These are phyloP conservation scores for Minunthozetes semirufus DNA, from an alignment of 2,888 invertebrate species.

Conservation along the genomic window DNA sequence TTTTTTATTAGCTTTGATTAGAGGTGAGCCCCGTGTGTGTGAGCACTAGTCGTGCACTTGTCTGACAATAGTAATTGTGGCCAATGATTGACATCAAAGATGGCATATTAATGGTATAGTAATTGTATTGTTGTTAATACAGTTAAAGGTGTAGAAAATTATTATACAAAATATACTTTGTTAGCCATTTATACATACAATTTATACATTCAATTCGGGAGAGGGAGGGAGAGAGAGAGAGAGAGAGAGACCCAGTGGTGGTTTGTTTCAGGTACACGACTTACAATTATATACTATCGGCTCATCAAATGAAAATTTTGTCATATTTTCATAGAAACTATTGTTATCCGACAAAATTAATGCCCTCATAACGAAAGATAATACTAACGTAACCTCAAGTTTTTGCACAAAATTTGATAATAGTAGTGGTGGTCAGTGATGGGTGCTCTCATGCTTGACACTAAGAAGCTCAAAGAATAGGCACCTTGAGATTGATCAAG, in stretches of 20 bases:
- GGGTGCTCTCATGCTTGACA: no score
- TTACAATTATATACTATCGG: not conserved
- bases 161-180: slow-evolving; percentile 4
- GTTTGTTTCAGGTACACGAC: not conserved
- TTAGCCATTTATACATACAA: not conserved
- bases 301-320: not conserved
- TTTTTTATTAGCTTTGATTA: not conserved
- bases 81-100: slow-evolving; percentile 11
- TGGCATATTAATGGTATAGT: not conserved
- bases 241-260: not conserved
- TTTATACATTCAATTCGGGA: not conserved
- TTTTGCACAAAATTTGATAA: no score
- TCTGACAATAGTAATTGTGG: slow-evolving; percentile 15
- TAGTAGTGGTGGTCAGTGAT: no score
- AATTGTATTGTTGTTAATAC: not conserved
- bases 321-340: not conserved
- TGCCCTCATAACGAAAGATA: not conserved
- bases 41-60: not conserved
- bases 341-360: slow-evolving; percentile 4
- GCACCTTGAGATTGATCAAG: no score
- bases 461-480: no score
- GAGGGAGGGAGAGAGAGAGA: not conserved
- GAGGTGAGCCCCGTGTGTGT: not conserved
- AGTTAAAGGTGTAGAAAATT: slow-evolving; percentile 1
- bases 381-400: not conserved